Conservation (phyloP, 2,113 vertebrate genomes). For the Neodon shergylaensis region DNA sequence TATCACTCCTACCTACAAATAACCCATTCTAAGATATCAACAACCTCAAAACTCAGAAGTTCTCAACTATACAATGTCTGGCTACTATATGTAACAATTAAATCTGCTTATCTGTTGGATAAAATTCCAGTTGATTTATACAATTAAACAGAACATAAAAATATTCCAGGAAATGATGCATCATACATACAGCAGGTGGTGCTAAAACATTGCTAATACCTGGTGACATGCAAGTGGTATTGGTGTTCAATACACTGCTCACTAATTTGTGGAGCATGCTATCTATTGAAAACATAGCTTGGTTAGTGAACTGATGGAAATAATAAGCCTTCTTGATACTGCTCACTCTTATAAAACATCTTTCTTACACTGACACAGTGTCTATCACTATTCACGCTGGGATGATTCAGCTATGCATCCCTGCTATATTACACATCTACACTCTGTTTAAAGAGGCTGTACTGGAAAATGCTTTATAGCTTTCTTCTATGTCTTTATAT, state of each 20-base stretch:
- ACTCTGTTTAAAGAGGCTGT: neutral
- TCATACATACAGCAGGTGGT: neutral
- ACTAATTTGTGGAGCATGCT: neutral
- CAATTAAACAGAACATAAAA: neutral
- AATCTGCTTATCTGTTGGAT: neutral
- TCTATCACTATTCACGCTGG: neutral
- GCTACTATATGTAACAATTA: neutral
- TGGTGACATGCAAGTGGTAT: neutral
- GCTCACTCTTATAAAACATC: neutral
- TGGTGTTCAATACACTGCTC: neutral
- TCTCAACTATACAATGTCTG: neutral
- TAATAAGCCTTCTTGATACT: neutral
- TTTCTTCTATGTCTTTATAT: slow-evolving; percentile 1
- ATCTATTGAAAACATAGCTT: neutral
- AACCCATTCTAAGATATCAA: neutral
- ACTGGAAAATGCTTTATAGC: neutral
- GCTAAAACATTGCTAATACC: neutral
- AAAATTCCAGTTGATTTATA: neutral
- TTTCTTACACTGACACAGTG: slow-evolving; percentile 12
- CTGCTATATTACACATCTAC: neutral
- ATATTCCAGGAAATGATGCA: neutral
- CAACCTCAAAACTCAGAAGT: neutral
- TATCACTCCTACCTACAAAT: neutral
- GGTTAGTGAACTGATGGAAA: neutral
- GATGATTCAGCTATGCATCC: neutral